Conservation (phyloP, 2,113 vertebrate genomes). For the Albula glossodonta region DNA sequence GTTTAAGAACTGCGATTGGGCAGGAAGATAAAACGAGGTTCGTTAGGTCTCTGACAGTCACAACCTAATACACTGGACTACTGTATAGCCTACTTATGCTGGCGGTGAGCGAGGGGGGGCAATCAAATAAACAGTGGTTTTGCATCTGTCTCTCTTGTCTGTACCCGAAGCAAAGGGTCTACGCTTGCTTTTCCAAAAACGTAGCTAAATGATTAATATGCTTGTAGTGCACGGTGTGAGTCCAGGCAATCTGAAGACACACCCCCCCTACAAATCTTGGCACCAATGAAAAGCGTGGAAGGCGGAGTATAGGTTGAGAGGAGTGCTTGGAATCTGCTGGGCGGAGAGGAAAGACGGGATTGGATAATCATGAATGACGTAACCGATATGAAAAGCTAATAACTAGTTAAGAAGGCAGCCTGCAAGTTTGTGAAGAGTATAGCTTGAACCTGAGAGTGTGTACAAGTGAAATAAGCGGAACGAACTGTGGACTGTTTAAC, state of each 20-base stretch:
- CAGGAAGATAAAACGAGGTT: not conserved
- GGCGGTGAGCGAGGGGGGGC: not conserved
- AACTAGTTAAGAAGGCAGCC: constrained; percentile 77
- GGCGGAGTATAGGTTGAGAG: constrained; percentile 32
- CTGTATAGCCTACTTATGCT: not conserved
- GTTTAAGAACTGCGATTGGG: not conserved
- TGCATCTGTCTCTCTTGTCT: not conserved
- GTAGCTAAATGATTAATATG: constrained; percentile 33
- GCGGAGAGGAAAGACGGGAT: constrained; percentile 65
- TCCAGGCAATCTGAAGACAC: constrained; percentile 31
- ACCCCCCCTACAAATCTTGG: constrained; percentile 38
- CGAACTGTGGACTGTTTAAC: constrained; percentile 1
- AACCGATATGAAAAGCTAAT: constrained; percentile 69
- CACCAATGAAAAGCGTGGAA: constrained; percentile 34
- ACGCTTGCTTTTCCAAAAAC: constrained; percentile 1
- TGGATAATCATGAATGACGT: constrained; percentile 70
- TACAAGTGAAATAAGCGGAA: not conserved
- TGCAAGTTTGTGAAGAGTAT: constrained; percentile 70
- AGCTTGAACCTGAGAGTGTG: constrained; percentile 22
- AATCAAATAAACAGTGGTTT: not conserved
- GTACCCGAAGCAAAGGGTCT: not conserved
- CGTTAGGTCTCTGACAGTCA: not conserved
- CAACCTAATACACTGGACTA: not conserved
- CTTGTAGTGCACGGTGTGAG: constrained; percentile 29
- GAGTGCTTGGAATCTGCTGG: constrained; percentile 39